Percentiles rank a stretch among this genome's conserved stretches.
phyloP scores from a whole-genome alignment of 2,113 vertebrate genomes.

The Formicarius rufipectus region DNA sequence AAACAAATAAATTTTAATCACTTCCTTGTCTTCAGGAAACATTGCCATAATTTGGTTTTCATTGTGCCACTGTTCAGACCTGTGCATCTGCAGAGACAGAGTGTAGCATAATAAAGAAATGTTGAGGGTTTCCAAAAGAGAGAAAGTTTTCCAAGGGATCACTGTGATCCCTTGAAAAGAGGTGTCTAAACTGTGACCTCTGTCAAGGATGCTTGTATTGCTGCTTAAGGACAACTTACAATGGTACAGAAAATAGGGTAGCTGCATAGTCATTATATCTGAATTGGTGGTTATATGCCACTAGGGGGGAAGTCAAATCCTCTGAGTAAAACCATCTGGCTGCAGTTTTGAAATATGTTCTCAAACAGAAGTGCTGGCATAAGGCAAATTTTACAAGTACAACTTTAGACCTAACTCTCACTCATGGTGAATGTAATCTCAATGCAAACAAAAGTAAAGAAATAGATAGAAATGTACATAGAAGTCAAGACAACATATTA shows the following conservation, averaged over 20 bases:
- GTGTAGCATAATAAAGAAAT: background rate
- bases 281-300: background rate
- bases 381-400: conserved; percentile 19
- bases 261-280: background rate
- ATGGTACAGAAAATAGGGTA: background rate
- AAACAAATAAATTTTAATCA: background rate
- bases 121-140: background rate
- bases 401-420: background rate
- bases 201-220: background rate
- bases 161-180: background rate
- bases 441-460: background rate
- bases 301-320: background rate
- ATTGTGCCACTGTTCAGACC: background rate
- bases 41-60: background rate
- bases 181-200: background rate
- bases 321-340: background rate
- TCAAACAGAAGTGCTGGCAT: conserved; percentile 16
- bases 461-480: background rate
- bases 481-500: background rate
- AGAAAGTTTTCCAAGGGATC: background rate
- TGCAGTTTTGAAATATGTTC: background rate
- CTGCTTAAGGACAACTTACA: background rate
- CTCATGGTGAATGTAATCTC: background rate
- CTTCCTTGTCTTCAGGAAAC: background rate
- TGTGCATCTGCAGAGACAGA: background rate